Evolutionary conservation across 2,888 invertebrate genomes (phyloP).

Genomic region (Perithous albicinctus): DNA sequence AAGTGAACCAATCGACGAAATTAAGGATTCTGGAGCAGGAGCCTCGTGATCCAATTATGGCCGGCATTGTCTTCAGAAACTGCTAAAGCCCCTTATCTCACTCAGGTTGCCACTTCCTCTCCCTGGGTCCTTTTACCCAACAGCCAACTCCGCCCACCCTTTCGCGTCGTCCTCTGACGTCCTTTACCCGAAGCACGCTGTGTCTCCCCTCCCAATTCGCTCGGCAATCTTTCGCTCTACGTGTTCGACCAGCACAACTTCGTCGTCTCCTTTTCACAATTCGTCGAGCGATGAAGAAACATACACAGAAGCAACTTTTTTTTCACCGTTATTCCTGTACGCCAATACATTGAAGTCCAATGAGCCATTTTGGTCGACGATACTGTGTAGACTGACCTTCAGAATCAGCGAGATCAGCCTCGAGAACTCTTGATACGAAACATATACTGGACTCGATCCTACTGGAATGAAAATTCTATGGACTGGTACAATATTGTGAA

Average conservation of each 20-base stretch:
- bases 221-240: conserved; percentile 62
- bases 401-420: conserved; percentile 12
- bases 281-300: conserved; percentile 23
- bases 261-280: conserved; percentile 13
- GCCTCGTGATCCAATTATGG: conserved; percentile 80
- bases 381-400: neutral
- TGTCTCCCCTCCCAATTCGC: conserved; percentile 15
- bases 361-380: neutral
- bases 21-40: conserved; percentile 79
- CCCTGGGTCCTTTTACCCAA: conserved; percentile 67
- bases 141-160: conserved; percentile 67
- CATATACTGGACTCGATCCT: conserved; percentile 1
- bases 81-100: conserved; percentile 79
- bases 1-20: conserved; percentile 77
- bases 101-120: conserved; percentile 69
- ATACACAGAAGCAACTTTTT: conserved; percentile 8
- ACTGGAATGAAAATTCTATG: conserved; percentile 23
- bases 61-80: conserved; percentile 79
- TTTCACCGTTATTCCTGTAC: neutral
- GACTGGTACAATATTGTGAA: neutral
- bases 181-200: conserved; percentile 50
- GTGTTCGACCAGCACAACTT: conserved; percentile 33
- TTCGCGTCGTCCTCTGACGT: conserved; percentile 60
- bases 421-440: conserved; percentile 9
- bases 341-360: neutral